phyloP scores from a whole-genome alignment of 2,797 vertebrate species.

The Lacerta bilineata region DNA sequence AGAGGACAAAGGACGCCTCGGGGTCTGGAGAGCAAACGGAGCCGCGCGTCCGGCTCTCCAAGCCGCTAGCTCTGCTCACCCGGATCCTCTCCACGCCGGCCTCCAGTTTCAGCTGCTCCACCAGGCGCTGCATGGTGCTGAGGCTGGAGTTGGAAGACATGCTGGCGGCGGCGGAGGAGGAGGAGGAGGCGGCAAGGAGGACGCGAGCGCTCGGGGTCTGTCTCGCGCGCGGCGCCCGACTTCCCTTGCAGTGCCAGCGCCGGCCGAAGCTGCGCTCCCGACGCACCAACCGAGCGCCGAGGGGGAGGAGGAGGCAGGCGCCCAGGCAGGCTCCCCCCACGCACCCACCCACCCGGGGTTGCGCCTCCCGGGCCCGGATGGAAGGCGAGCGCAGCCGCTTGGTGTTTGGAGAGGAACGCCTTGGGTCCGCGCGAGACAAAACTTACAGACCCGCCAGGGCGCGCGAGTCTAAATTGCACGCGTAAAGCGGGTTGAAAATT shows the following conservation, averaged over 20 bases:
- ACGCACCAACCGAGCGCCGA: not conserved
- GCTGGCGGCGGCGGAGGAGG: constrained; percentile 46
- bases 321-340: not conserved
- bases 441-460: too few species aligned
- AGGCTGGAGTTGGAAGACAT: constrained; percentile 89
- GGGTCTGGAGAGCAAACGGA: not conserved
- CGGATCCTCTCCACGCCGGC: constrained; percentile 90
- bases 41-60: not conserved
- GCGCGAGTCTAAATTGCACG: too few species aligned
- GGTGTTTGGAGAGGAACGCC: not conserved
- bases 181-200: not conserved
- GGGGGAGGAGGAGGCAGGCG: constrained; percentile 5
- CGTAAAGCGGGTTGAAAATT: too few species aligned
- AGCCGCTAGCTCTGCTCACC: constrained; percentile 74
- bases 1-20: not conserved
- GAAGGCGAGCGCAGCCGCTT: not conserved
- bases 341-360: too few species aligned
- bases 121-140: constrained; percentile 85
- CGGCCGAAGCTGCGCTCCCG: not conserved
- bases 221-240: not conserved
- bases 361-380: not conserved
- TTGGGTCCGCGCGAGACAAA: too few species aligned
- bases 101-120: constrained; percentile 90
- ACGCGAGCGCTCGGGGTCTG: not conserved
- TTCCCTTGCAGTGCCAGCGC: not conserved